phyloP scores from a whole-genome alignment of 37 sponge, comb jelly and placozoan species.

The Bolinopsis microptera region DNA sequence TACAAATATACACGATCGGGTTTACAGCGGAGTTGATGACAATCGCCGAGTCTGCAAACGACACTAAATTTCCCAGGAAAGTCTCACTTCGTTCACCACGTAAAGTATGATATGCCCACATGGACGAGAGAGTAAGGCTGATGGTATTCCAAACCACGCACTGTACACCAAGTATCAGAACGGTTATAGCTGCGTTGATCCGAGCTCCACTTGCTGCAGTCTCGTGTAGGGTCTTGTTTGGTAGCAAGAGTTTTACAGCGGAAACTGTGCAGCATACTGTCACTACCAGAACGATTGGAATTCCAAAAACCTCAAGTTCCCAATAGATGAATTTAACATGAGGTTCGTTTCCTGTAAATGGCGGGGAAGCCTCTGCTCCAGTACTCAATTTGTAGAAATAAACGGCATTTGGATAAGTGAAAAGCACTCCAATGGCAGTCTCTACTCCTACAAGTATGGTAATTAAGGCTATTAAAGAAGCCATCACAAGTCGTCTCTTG shows the following conservation, averaged over 20 bases:
- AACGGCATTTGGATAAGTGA: background rate
- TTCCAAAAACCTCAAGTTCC: background rate
- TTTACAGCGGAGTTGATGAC: background rate
- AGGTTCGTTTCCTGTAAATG: background rate
- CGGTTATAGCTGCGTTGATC: background rate
- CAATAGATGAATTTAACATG: background rate
- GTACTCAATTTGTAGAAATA: background rate
- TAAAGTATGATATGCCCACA: too few species aligned
- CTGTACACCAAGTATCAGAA: background rate
- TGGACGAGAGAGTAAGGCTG: too few species aligned
- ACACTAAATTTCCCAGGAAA: background rate
- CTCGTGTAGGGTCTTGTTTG: background rate
- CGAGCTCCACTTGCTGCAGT: background rate
- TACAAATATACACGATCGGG: background rate
- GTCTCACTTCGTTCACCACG: too few species aligned
- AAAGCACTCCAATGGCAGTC: background rate
- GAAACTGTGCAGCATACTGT: background rate
- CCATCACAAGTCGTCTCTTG: background rate
- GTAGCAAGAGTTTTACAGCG: background rate
- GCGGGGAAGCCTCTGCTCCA: background rate
- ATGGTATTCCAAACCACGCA: background rate
- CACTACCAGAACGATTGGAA: background rate
- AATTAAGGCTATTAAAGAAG: background rate
- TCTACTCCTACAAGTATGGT: background rate
- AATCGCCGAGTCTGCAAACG: too few species aligned